These are phyloP conservation scores for Cettia cetti DNA, from an alignment of 2,113 vertebrate species.

Conservation along the genomic window DNA sequence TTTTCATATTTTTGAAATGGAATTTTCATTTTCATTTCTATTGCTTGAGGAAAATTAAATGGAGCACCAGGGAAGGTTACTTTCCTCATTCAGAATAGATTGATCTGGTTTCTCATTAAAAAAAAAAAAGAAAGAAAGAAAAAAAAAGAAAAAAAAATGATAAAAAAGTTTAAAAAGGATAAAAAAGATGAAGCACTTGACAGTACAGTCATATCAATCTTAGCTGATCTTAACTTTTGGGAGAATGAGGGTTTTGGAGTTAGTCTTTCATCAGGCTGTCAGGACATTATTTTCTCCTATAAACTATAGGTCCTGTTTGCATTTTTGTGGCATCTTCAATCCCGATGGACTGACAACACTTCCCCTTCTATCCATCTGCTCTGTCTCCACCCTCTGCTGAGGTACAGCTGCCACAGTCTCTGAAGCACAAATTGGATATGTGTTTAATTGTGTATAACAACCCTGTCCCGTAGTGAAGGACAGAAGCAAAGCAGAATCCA, in stretches of 20 bases:
- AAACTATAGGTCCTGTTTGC: background rate
- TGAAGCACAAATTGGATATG: conserved; percentile 26
- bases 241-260: background rate
- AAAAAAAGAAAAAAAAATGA: too few species aligned
- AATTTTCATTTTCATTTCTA: conserved; percentile 44
- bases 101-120: background rate
- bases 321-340: background rate
- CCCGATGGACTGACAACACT: background rate
- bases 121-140: background rate
- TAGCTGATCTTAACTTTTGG: background rate
- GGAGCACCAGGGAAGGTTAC: conserved; percentile 2
- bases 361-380: conserved; percentile 48
- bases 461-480: background rate
- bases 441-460: conserved; percentile 52
- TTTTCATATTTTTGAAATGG: conserved; percentile 17
- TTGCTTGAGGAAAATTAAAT: conserved; percentile 10
- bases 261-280: conserved; percentile 23
- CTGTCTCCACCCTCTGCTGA: conserved; percentile 14
- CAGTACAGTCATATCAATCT: background rate
- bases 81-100: conserved; percentile 24
- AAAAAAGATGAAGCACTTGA: background rate
- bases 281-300: conserved; percentile 5
- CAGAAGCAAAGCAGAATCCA: conserved; percentile 11
- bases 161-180: background rate
- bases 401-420: conserved; percentile 30